A percentile compares a stretch with the other conserved stretches of the same genome.
Conservation (phyloP, 2,888 invertebrate genomes). For the Orthonychiurus folsomi region DNA sequence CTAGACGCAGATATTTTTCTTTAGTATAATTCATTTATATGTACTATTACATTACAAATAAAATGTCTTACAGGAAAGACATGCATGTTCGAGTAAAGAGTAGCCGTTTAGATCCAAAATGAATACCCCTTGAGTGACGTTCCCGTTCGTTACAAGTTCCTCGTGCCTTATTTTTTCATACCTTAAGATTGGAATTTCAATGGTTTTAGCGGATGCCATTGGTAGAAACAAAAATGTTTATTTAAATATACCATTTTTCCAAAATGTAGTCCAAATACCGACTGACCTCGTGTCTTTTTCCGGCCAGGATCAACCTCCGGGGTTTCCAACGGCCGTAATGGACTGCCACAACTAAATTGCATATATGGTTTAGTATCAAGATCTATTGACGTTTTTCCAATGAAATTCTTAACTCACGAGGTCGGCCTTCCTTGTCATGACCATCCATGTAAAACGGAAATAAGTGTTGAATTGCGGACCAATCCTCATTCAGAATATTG, state of each 20-base stretch:
- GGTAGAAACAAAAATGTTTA: no score
- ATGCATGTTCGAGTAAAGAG: not conserved
- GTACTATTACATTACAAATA: no score
- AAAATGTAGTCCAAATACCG: not conserved
- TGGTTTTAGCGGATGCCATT: no score
- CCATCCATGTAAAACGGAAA: slow-evolving; percentile 12
- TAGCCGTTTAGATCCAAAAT: not conserved
- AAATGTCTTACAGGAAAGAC: not conserved
- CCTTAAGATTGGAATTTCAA: no score
- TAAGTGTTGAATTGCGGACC: not conserved
- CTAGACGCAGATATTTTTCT: no score
- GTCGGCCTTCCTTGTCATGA: slow-evolving; percentile 13
- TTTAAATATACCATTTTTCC: slow-evolving; percentile 1
- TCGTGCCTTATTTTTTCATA: not conserved
- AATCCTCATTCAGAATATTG: slow-evolving; percentile 2
- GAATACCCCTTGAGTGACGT: not conserved
- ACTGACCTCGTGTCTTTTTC: not conserved
- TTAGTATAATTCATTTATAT: no score
- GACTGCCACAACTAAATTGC: not conserved
- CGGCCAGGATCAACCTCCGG: not conserved
- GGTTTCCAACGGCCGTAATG: not conserved
- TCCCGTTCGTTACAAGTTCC: not conserved
- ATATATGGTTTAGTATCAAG: no score
- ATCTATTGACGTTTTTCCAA: no score
- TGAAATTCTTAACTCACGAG: no score